A percentile compares a stretch with the other conserved stretches of the same genome.
phyloP scores from a whole-genome alignment of 2,888 invertebrate species.

The Hirtodrosophila trivittata region DNA sequence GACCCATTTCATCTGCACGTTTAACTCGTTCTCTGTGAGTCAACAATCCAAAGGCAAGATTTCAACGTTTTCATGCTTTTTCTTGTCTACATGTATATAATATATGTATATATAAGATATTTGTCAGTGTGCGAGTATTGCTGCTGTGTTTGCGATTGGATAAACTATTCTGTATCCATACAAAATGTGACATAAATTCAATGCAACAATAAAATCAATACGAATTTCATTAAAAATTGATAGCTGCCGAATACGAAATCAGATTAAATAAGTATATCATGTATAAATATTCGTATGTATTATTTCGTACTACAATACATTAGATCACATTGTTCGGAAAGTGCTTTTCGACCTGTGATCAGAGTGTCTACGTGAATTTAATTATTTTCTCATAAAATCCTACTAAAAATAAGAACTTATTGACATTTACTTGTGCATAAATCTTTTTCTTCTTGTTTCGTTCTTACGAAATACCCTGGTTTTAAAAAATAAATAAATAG shows the following conservation, averaged over 20 bases:
- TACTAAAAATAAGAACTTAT: no score
- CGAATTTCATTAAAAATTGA: conserved; percentile 24
- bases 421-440: no score
- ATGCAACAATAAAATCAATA: conserved; percentile 27
- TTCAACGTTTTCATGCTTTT: background rate
- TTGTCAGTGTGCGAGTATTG: background rate
- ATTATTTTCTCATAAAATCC: no score
- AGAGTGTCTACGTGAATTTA: no score
- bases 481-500: no score
- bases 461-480: no score
- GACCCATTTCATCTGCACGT: conserved; percentile 65
- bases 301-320: no score
- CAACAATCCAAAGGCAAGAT: conserved; percentile 24
- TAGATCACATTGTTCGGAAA: no score
- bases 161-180: conserved; percentile 10
- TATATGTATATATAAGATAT: background rate
- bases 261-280: background rate
- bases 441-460: no score
- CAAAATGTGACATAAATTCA: conserved; percentile 1
- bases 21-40: conserved; percentile 56
- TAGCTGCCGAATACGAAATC: conserved; percentile 5
- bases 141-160: conserved; percentile 2
- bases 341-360: no score
- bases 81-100: background rate
- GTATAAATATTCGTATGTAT: no score